Evolutionary conservation across 2,113 vertebrate species (phyloP), one percentile per base, ranked within the genome.

Genomic region (Pleuronectes platessa): DNA sequence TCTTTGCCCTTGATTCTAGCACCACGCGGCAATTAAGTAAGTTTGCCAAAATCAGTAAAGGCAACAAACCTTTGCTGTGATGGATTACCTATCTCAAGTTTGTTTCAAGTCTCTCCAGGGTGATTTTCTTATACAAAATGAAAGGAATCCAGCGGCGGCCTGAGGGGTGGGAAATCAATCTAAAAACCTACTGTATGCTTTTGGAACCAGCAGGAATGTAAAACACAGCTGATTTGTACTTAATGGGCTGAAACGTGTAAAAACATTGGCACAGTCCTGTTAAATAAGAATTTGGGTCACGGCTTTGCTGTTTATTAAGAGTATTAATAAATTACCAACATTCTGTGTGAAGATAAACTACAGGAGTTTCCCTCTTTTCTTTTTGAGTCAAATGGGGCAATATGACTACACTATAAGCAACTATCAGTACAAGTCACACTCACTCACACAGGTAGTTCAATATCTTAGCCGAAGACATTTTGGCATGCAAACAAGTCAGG

Each of bases 191-290:
- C 35, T 79, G 75, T 81, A 51, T 76, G 70, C 71, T 84, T 86
- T 82, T 73, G 74, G 81, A 82, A 78, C 71, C 66, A 69, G 82
- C 47, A 74, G 63, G 56, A 79, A 87, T 66, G 75, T 71, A 85
- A 86, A 88, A 87, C 79, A 77, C 58, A 71, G 84, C 54, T 60
- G 45, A 83, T 81, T 88, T 83, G 79, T 54, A 58, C 66, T 75
- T 78, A 88, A 88, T 85, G 80, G 68, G 64, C 70, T 86, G 85
- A 81, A 89, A 84, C 78, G 55, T 74, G 66, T 73, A 55, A 86
- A 88, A 87, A 87, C 83, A 87, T 68, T 64, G 75, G 70, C 71
- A 63, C 14, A 0, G 64, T 45, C 7, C 63, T 23, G 72, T 78
- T 79, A 75, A 77, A 88, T 83, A 71, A 82, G 54, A 3, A 26